phyloP scores from a whole-genome alignment of 2,888 invertebrate genomes.

The Catotricha subobsoleta region DNA sequence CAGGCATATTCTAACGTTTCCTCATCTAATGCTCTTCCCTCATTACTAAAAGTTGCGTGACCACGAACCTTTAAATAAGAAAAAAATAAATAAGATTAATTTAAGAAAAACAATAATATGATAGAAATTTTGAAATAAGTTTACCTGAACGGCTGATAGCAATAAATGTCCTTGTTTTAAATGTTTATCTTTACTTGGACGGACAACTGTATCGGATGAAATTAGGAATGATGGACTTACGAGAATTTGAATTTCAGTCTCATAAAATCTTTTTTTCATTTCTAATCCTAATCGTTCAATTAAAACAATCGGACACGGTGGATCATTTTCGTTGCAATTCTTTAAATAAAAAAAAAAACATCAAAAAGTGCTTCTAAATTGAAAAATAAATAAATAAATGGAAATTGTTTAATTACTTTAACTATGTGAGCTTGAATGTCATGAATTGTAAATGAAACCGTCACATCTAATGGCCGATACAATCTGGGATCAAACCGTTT shows the following conservation, averaged over 20 bases:
- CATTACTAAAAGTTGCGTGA: slow-evolving; percentile 91
- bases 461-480: slow-evolving; percentile 79
- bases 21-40: slow-evolving; percentile 73
- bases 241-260: slow-evolving; percentile 78
- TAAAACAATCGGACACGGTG: slow-evolving; percentile 75
- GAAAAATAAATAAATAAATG: background rate
- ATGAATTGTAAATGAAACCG: slow-evolving; percentile 82
- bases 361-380: too few relatives aligned
- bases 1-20: slow-evolving; percentile 96
- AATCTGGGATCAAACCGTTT: slow-evolving; percentile 67
- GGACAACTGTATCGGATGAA: slow-evolving; percentile 51
- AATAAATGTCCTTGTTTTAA: slow-evolving; percentile 71
- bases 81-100: slow-evolving; percentile 11
- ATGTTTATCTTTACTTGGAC: slow-evolving; percentile 49
- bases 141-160: slow-evolving; percentile 65
- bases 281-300: slow-evolving; percentile 91
- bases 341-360: slow-evolving; percentile 19
- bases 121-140: background rate
- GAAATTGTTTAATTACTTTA: slow-evolving; percentile 27
- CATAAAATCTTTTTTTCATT: slow-evolving; percentile 84
- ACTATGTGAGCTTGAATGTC: slow-evolving; percentile 89
- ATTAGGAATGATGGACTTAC: slow-evolving; percentile 76
- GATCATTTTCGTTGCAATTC: slow-evolving; percentile 78
- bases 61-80: slow-evolving; percentile 52
- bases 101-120: slow-evolving; percentile 1